These are phyloP conservation scores for Nemapogon koenigi DNA, from an alignment of 2,888 invertebrate genomes.

Conservation along the genomic window DNA sequence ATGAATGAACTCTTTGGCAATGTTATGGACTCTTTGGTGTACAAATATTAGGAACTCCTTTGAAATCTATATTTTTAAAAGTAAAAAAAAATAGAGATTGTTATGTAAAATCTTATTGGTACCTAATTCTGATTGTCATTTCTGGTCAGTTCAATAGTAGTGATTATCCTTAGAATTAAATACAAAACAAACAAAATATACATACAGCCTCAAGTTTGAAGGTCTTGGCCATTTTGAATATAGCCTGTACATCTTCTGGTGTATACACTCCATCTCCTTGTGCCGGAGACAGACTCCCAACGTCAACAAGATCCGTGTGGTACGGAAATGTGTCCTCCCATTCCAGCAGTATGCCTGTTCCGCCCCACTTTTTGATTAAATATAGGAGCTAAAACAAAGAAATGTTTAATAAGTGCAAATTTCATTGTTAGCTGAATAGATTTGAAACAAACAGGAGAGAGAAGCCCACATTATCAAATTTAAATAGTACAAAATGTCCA, in stretches of 20 bases:
- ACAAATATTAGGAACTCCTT: too few species aligned
- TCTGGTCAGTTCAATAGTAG: neutral
- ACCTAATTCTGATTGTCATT: too few species aligned
- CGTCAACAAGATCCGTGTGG: slow-evolving; percentile 62
- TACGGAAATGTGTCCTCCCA: slow-evolving; percentile 94
- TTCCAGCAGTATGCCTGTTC: slow-evolving; percentile 82
- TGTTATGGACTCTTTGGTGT: too few species aligned
- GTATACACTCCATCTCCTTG: slow-evolving; percentile 69
- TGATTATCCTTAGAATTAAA: neutral
- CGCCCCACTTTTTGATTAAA: slow-evolving; percentile 66
- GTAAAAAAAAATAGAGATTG: too few species aligned
- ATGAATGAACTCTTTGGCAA: too few species aligned
- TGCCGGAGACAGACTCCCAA: slow-evolving; percentile 62
- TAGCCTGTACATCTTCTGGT: slow-evolving; percentile 68
- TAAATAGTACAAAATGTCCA: slow-evolving; percentile 12
- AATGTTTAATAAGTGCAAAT: neutral
- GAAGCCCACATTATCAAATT: neutral
- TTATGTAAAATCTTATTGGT: too few species aligned
- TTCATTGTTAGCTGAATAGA: too few species aligned
- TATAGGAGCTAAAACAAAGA: slow-evolving; percentile 27
- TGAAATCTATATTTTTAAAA: too few species aligned
- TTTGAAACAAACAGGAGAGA: neutral
- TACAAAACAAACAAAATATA: slow-evolving; percentile 12
- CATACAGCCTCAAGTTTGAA: slow-evolving; percentile 71
- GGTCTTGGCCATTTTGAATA: slow-evolving; percentile 70